Conservation (phyloP, 2,797 vertebrate species). For the Scolopax bukidnonensis region DNA sequence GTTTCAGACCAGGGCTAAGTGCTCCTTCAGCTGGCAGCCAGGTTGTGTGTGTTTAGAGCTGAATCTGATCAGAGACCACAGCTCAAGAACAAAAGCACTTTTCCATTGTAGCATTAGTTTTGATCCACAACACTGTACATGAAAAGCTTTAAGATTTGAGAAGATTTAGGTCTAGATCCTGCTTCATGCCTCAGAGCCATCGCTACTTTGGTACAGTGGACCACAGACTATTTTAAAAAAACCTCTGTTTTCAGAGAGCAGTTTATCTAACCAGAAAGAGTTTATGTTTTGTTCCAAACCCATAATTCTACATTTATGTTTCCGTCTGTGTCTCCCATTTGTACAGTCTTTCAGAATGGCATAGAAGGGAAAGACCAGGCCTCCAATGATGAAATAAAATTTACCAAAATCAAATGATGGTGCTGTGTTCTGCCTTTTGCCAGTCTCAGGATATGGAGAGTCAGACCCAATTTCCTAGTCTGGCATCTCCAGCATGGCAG, state of each 20-base stretch:
- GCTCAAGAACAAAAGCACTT: not conserved
- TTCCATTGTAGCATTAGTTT: not conserved
- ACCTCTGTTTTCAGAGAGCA: not conserved
- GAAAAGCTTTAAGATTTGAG: not conserved
- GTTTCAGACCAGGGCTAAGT: not conserved
- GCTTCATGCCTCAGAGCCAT: not conserved
- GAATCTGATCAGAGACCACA: not conserved
- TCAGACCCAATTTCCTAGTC: not conserved
- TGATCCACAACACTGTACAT: not conserved
- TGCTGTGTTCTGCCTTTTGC: not conserved
- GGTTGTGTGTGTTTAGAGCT: fast-evolving
- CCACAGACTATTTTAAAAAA: not conserved
- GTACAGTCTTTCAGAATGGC: not conserved
- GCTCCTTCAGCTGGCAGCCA: not conserved
- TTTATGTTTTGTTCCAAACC: not conserved
- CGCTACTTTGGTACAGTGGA: not conserved
- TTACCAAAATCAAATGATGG: not conserved
- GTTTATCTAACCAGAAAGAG: not conserved
- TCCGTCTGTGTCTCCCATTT: not conserved
- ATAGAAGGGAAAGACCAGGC: not conserved
- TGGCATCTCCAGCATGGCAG: not conserved
- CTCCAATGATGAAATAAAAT: not conserved
- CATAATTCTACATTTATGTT: not conserved
- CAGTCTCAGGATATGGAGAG: not conserved
- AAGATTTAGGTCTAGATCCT: not conserved